Evolutionary conservation across 2,888 invertebrate species (phyloP), one percentile per base, ranked within the genome.

Genomic region (Hololepta plana): DNA sequence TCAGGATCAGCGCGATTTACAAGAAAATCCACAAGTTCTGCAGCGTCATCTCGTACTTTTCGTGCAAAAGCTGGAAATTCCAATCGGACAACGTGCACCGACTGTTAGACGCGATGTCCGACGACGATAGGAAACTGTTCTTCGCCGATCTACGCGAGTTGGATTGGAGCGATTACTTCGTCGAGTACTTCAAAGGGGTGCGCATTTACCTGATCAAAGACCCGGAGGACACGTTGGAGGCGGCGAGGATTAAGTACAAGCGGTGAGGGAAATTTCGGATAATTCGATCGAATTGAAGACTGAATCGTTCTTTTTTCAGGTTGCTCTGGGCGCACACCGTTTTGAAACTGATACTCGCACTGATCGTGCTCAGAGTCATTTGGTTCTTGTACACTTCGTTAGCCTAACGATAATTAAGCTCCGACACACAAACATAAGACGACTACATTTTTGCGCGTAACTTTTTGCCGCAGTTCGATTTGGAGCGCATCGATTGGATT

Each of bases 181-280:
- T 62, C 26, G 57, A 61, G 26, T 81, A 84, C 44, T 53, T 82
- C 15, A 57, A 58, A 24, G 91, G 91, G 2, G 65, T 84, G 28
- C 60, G 87, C 30, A 51, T 69, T 20, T 80, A 75, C 46, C 51
- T 90, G 27, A 63, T 84, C 35, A 82, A 85, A 44, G 88, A 91
- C 39, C 68, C 72, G 33, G 60, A 73, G 10, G 64, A 65, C 26
- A 72, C 72, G 1, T 46, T 82, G 25, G 64, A 71, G 4, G 57
- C 61, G 4, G 75, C 74, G 3, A 35, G 13, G 27, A 33, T 30
- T 6, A 40, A 32, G 30, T 48, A n/a, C n/a, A n/a, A n/a, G n/a
- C n/a, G n/a, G n/a, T 41, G 42, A 41, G 25, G 8, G n/a, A n/a
- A n/a, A n/a, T n/a, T n/a, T n/a, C n/a, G n/a, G n/a, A n/a, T n/a